Evolutionary conservation across 1,140 invertebrate genomes (phyloP).

Genomic region (Drosophila ogumai): DNA sequence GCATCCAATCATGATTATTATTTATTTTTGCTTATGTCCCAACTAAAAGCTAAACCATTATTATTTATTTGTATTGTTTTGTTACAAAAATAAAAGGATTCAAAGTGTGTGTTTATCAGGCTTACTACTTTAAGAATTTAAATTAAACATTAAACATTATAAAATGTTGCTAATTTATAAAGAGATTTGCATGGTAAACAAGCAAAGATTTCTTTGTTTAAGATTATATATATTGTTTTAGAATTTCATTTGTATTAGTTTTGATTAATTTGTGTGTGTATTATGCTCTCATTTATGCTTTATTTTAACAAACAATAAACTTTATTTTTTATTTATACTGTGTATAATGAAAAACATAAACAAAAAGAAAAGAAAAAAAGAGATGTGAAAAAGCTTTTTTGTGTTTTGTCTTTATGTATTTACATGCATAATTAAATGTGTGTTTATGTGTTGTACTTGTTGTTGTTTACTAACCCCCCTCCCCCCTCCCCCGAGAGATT

Average conservation of each 20-base stretch:
- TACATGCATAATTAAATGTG: slow-evolving; percentile 35
- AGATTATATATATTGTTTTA: background rate
- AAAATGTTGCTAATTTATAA: background rate
- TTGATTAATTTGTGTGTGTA: slow-evolving; percentile 46
- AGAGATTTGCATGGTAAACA: slow-evolving; percentile 13
- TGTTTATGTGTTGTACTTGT: slow-evolving; percentile 56
- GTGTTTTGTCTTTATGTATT: slow-evolving; percentile 19
- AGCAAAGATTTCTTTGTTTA: slow-evolving; percentile 24
- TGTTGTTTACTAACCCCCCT: slow-evolving; percentile 62
- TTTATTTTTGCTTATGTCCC: slow-evolving; percentile 38
- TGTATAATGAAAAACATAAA: slow-evolving; percentile 36
- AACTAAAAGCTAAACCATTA: slow-evolving; percentile 37
- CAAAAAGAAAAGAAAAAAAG: background rate
- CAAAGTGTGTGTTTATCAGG: slow-evolving; percentile 26
- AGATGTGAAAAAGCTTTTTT: slow-evolving; percentile 50
- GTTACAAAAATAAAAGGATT: slow-evolving; percentile 13
- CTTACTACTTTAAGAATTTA: slow-evolving; percentile 1
- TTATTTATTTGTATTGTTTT: slow-evolving; percentile 17
- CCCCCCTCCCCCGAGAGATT: slow-evolving; percentile 4
- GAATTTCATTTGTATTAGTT: slow-evolving; percentile 30
- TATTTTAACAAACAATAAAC: slow-evolving; percentile 39
- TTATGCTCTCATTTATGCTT: slow-evolving; percentile 32
- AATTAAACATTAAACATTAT: background rate
- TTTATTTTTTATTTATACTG: slow-evolving; percentile 54
- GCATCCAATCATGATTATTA: slow-evolving; percentile 42